Evolutionary conservation across 2,888 invertebrate species (phyloP), one percentile per base, ranked within the genome.

Genomic region (Panorpa germanica): DNA sequence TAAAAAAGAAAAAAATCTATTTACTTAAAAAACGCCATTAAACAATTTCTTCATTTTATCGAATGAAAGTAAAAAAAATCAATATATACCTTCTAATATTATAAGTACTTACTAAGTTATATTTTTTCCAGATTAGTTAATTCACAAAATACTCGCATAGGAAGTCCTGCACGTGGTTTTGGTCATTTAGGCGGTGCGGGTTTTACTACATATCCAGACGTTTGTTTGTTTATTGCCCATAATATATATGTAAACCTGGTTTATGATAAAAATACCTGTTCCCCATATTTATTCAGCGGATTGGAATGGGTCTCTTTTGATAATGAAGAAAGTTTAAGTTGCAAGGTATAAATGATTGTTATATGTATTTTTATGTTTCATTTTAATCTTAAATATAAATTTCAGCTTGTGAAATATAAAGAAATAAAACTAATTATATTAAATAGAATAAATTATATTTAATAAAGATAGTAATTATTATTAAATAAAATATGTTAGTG

Each of bases 301-400:
- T 52, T 52, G 10, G 76, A 86, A 41, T 90, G 90, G 90, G 62
- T 85, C 24, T 82, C 85, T 0, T 86, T 70, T 47, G 88, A 88
- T 37, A 65, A 75, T 42, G 59, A 63, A 15, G 49, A 59, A 28
- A 86, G 85, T 50, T 59, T 81, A 3, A 56, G 55, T 31, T 65
- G 65, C 41, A 86, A 81, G 55, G 73, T 66, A 43, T 44, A 35
- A 22, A 11, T n/a, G 25, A 8, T 29, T 10, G 19, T 20, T 6
- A 6, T 29, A 28, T 24, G 6, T 12, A 31, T 8, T 6, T 31
- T 17, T 22, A 27, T 32, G 16, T 24, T 34, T 5, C 19, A 31
- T 8, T 19, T 32, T 32, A 12, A 18, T 29, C 22, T 12, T 38
- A 21, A 23, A 25, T 13, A 21, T 13, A 16, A n/a, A n/a, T n/a